These are phyloP conservation scores for Pseudocheirus occidentalis DNA, from an alignment of 2,797 vertebrate species.

Conservation along the genomic window DNA sequence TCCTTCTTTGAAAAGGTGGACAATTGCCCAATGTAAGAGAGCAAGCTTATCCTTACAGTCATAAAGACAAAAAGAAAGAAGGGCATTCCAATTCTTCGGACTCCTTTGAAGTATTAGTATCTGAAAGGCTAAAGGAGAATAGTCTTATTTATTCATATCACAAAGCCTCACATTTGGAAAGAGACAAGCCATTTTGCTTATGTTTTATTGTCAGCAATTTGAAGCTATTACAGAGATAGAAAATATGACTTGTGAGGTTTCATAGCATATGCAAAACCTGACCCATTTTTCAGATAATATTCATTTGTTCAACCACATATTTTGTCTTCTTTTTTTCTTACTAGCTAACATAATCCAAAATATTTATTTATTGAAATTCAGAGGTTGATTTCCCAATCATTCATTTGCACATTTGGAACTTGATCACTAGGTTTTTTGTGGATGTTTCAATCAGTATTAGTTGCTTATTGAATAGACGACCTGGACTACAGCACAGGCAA, in stretches of 20 bases:
- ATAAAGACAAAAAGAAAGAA: not conserved
- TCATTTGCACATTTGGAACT: constrained; percentile 33
- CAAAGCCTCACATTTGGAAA: constrained; percentile 46
- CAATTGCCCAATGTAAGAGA: not conserved
- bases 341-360: not conserved
- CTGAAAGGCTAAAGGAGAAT: not conserved
- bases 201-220: constrained; percentile 58
- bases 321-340: not conserved
- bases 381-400: constrained; percentile 24
- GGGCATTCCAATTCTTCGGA: not conserved
- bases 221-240: constrained; percentile 42
- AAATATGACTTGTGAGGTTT: constrained; percentile 45
- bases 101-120: not conserved
- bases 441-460: constrained; percentile 18
- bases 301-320: constrained; percentile 42
- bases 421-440: constrained; percentile 20
- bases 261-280: constrained; percentile 6
- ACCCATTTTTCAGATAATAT: constrained; percentile 28
- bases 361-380: constrained; percentile 17
- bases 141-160: constrained; percentile 21
- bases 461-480: not conserved
- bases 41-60: not conserved
- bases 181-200: constrained; percentile 44
- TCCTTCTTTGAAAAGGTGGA: not conserved
- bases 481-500: not conserved